Evolutionary conservation across 2,888 invertebrate genomes (phyloP).

Genomic region (Brachyptera risi): DNA sequence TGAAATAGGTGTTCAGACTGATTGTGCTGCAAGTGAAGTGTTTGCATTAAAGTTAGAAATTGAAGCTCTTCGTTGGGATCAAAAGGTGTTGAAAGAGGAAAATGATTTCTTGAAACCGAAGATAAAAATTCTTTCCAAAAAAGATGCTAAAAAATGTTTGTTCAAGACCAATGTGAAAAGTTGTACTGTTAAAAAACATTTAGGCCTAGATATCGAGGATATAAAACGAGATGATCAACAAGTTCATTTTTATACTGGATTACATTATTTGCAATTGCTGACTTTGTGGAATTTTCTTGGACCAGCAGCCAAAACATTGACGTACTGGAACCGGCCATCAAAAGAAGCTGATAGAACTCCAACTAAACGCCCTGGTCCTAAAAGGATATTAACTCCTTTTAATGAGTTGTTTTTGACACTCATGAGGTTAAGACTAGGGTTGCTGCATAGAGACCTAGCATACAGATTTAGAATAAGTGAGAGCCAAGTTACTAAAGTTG

Average conservation of each 20-base stretch:
- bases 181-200: neutral
- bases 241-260: neutral
- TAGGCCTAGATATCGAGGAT: neutral
- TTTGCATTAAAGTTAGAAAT: no score
- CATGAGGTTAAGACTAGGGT: neutral
- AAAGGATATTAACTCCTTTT: neutral
- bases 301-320: neutral
- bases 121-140: neutral
- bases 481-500: neutral
- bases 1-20: no score
- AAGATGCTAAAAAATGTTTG: neutral
- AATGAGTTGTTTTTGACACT: neutral
- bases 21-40: no score
- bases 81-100: neutral
- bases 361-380: neutral
- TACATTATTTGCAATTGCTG: neutral
- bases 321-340: neutral
- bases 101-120: neutral
- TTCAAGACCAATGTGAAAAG: no score
- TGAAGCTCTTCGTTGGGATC: no score
- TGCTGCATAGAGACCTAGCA: neutral
- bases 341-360: neutral
- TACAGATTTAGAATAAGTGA: neutral
- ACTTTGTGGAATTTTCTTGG: neutral
- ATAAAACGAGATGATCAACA: neutral